Evolutionary conservation across 2,797 vertebrate genomes (phyloP).

Genomic region (Typhlichthys eigenmanni): DNA sequence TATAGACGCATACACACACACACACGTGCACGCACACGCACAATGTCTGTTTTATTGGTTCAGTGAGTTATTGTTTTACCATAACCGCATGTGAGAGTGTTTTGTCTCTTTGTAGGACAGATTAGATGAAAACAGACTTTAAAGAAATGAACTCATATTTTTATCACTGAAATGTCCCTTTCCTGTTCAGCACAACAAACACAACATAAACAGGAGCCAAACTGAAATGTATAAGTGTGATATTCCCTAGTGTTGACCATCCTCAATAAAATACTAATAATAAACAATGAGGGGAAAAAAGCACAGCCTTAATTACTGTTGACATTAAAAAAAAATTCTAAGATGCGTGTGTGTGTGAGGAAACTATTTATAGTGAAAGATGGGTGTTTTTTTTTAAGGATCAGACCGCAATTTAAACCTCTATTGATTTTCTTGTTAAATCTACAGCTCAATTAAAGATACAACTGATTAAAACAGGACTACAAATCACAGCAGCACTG

Average conservation of each 20-base stretch:
- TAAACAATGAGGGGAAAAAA: constrained; percentile 28
- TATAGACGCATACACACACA: neutral
- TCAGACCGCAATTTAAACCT: constrained; percentile 70
- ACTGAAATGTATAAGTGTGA: neutral
- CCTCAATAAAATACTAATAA: constrained; percentile 35
- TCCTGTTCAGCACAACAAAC: constrained; percentile 8
- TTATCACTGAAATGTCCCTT: too few species aligned
- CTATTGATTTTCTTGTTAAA: constrained; percentile 79
- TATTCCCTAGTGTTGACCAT: constrained; percentile 6
- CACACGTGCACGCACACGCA: neutral
- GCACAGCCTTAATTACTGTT: constrained; percentile 65
- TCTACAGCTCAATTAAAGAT: constrained; percentile 81
- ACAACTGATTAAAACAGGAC: constrained; percentile 73
- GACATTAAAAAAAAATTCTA: constrained; percentile 37
- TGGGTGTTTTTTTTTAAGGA: constrained; percentile 65
- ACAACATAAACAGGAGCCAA: constrained; percentile 21
- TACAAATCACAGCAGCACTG: constrained; percentile 46
- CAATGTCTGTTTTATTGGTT: neutral
- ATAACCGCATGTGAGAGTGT: neutral
- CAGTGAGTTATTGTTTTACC: constrained; percentile 9
- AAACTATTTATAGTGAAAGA: constrained; percentile 73
- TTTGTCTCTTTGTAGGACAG: neutral
- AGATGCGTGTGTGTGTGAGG: constrained; percentile 72
- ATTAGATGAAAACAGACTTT: neutral
- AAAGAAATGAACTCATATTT: neutral